phyloP scores from a whole-genome alignment of 2,113 vertebrate species.

The Myiozetetes cayanensis region DNA sequence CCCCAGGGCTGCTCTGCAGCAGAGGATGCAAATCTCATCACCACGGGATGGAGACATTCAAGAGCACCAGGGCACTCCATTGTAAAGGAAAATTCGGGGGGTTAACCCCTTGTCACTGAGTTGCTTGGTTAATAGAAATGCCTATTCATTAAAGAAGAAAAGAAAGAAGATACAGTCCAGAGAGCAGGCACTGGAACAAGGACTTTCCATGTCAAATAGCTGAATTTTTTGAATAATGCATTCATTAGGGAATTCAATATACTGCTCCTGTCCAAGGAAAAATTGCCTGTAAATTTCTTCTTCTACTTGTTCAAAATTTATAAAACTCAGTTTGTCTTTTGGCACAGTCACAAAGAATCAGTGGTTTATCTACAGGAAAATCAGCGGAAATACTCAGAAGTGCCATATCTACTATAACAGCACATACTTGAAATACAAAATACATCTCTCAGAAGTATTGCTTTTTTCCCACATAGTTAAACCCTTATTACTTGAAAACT shows the following conservation, averaged over 20 bases:
- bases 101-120: background rate
- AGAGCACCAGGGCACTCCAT: background rate
- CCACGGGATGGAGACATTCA: background rate
- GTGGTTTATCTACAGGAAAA: background rate
- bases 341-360: background rate
- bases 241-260: background rate
- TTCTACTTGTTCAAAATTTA: background rate
- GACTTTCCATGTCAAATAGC: background rate
- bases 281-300: background rate
- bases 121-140: background rate
- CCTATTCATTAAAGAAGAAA: background rate
- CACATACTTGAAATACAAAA: background rate
- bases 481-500: background rate
- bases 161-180: background rate
- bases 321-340: background rate
- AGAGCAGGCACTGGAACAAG: background rate
- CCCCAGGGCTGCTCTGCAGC: background rate
- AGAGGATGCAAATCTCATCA: background rate
- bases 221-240: background rate
- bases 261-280: background rate
- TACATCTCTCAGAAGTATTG: background rate
- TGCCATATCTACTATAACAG: background rate
- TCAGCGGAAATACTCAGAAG: background rate
- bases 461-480: background rate
- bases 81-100: background rate